Percentiles rank a stretch among this genome's conserved stretches.
Conservation (phyloP, 2,888 invertebrate genomes). For the Zhuqinia jingwanae region DNA sequence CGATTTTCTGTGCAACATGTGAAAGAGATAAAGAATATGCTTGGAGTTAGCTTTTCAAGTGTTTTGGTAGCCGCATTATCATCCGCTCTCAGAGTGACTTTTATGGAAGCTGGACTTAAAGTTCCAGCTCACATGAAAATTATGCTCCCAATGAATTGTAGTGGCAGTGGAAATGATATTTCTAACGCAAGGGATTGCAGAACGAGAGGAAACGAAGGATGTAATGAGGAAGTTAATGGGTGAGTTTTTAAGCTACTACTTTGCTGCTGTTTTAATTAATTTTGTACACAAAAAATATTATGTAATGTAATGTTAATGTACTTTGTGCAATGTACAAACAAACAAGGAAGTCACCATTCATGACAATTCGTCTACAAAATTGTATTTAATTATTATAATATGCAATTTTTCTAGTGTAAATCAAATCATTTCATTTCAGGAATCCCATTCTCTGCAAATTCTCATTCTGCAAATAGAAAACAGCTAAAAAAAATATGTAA, state of each 20-base stretch:
- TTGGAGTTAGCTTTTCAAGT: slow-evolving; percentile 73
- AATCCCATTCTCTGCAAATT: too few relatives aligned
- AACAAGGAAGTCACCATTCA: neutral
- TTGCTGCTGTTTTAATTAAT: too few relatives aligned
- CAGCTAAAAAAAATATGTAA: too few relatives aligned
- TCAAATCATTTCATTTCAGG: neutral
- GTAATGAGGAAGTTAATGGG: slow-evolving; percentile 42
- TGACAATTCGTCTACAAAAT: neutral
- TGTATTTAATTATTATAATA: neutral
- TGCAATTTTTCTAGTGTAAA: neutral
- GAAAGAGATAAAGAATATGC: slow-evolving; percentile 75
- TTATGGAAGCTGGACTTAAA: slow-evolving; percentile 68
- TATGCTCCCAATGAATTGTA: slow-evolving; percentile 50
- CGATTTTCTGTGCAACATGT: slow-evolving; percentile 76
- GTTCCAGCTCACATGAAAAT: slow-evolving; percentile 72
- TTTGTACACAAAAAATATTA: too few relatives aligned
- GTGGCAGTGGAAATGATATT: neutral
- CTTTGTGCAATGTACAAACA: neutral
- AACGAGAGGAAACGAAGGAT: slow-evolving; percentile 13
- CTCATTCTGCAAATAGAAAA: neutral
- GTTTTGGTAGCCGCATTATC: slow-evolving; percentile 76
- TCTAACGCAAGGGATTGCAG: too few relatives aligned
- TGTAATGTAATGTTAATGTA: neutral
- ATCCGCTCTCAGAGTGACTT: slow-evolving; percentile 67
- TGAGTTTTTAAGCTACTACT: slow-evolving; percentile 20